These are phyloP conservation scores for Sinotaia quadrata DNA, from an alignment of 2,888 invertebrate species.

Conservation along the genomic window DNA sequence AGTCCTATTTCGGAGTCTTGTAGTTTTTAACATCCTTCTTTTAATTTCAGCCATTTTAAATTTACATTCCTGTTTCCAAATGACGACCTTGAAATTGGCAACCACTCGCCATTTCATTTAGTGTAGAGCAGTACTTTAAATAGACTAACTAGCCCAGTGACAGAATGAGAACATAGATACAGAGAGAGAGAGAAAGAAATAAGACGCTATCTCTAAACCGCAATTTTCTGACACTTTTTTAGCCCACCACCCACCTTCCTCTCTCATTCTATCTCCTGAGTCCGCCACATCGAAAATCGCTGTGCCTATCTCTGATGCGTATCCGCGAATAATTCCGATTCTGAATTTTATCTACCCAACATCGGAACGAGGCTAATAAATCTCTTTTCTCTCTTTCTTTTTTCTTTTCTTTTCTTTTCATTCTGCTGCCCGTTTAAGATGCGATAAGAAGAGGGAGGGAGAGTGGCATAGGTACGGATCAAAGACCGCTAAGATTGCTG, in stretches of 20 bases:
- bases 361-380: constrained; percentile 27
- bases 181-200: neutral
- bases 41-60: no score
- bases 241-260: neutral
- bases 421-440: neutral
- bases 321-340: constrained; percentile 28
- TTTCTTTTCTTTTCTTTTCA: no score
- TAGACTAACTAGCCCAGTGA: neutral
- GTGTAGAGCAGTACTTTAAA: no score
- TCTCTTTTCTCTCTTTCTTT: constrained; percentile 2
- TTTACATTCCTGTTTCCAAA: no score
- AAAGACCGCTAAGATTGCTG: neutral
- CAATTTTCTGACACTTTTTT: neutral
- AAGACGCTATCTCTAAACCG: neutral
- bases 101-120: no score
- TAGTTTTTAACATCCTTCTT: no score
- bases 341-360: constrained; percentile 19
- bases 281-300: neutral
- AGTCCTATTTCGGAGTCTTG: no score
- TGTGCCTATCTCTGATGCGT: constrained; percentile 14
- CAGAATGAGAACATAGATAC: neutral
- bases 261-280: neutral
- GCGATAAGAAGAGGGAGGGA: neutral
- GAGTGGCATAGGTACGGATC: neutral
- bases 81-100: no score